Percentiles rank a stretch among this genome's conserved stretches.
These are phyloP conservation scores for Centropristis striata DNA, from an alignment of 2,113 vertebrate species.

Conservation along the genomic window DNA sequence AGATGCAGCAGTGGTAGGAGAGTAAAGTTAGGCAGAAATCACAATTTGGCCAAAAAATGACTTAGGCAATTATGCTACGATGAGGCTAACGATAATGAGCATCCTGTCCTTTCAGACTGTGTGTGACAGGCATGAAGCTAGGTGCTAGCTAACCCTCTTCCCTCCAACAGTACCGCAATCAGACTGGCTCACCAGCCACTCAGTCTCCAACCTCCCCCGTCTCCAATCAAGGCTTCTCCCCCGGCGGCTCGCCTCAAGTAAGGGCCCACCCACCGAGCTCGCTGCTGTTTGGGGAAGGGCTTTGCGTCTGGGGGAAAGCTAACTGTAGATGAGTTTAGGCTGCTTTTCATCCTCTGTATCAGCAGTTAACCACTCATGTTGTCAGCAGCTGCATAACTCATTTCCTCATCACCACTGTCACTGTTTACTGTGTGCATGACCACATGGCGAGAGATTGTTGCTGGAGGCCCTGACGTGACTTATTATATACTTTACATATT, in stretches of 20 bases:
- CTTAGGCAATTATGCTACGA: too few relatives aligned
- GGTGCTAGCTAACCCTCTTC: conserved; percentile 89
- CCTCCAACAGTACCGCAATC: conserved; percentile 98
- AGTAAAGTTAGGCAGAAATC: too few relatives aligned
- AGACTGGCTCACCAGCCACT: conserved; percentile 97
- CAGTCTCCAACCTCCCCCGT: conserved; percentile 99
- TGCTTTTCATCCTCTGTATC: conserved; percentile 69
- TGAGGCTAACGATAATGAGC: too few relatives aligned
- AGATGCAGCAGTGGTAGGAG: too few relatives aligned
- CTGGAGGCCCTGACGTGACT: conserved; percentile 20
- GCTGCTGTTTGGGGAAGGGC: conserved; percentile 81
- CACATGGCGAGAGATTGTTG: conserved; percentile 23
- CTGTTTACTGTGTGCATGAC: conserved; percentile 69
- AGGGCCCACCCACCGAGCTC: conserved; percentile 87
- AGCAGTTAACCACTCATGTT: conserved; percentile 70
- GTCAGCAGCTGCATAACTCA: conserved; percentile 66
- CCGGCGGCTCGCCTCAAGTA: conserved; percentile 99
- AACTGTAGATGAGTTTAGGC: conserved; percentile 60
- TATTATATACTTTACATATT: too few relatives aligned
- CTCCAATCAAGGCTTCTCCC: conserved; percentile 99
- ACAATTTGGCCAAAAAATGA: too few relatives aligned
- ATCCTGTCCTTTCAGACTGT: conserved; percentile 48
- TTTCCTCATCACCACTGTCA: conserved; percentile 64
- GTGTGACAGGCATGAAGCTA: conserved; percentile 86
- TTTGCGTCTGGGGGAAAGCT: conserved; percentile 70